These are phyloP conservation scores for Amphilophus citrinellus DNA, from an alignment of 2,113 vertebrate species.

Conservation along the genomic window DNA sequence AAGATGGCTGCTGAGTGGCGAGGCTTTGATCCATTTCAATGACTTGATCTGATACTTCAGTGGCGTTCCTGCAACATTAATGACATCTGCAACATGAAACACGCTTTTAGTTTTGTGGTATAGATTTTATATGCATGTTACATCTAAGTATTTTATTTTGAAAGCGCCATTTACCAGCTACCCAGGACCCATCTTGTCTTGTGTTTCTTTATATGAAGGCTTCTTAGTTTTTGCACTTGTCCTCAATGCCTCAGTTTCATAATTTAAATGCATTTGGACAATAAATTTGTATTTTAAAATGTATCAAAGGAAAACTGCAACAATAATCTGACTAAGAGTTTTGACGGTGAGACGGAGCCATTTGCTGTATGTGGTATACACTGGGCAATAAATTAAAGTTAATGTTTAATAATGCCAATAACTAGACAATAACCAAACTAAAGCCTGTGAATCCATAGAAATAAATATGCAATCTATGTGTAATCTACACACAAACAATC, in stretches of 20 bases:
- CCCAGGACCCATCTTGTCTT: not conserved
- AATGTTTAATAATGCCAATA: not conserved
- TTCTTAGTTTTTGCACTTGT: not conserved
- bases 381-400: not conserved
- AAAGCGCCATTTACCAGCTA: not conserved
- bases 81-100: not conserved
- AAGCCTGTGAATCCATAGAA: not conserved
- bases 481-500: conserved; percentile 11
- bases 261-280: not conserved
- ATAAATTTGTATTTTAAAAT: not conserved
- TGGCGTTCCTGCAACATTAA: not conserved
- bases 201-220: not conserved
- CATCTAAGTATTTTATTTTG: not conserved
- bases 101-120: not conserved
- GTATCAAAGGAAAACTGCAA: not conserved
- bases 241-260: not conserved
- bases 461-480: not conserved
- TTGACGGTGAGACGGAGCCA: not conserved
- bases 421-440: not conserved
- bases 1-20: not conserved
- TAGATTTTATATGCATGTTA: not conserved
- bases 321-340: not conserved
- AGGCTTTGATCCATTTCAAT: not conserved
- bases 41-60: not conserved
- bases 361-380: not conserved